A percentile compares a stretch with the other conserved stretches of the same genome.
phyloP scores from a whole-genome alignment of 2,797 vertebrate genomes.

The Pseudomugil gertrudae region DNA sequence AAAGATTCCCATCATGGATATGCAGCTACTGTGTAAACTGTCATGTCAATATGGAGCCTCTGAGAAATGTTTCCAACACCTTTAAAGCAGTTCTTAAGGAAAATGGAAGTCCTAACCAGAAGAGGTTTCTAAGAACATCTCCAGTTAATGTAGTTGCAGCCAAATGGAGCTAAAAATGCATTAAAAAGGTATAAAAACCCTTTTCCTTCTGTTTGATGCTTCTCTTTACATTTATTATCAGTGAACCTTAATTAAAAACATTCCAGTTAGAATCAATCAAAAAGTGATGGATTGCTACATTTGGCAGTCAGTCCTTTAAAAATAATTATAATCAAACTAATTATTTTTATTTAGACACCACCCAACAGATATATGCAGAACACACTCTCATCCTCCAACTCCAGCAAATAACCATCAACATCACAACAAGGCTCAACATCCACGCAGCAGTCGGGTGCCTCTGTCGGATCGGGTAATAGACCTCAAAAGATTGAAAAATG shows the following conservation, averaged over 20 bases:
- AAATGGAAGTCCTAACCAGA: too few relatives aligned
- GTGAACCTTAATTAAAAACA: neutral
- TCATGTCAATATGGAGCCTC: too few relatives aligned
- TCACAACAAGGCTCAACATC: constrained; percentile 5
- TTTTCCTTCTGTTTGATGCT: neutral
- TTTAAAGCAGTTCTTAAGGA: too few relatives aligned
- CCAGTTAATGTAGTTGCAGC: too few relatives aligned
- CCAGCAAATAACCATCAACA: constrained; percentile 10
- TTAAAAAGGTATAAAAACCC: too few relatives aligned
- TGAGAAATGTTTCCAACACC: too few relatives aligned
- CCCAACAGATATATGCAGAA: too few relatives aligned
- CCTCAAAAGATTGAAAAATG: constrained; percentile 49
- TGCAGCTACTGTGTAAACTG: too few relatives aligned
- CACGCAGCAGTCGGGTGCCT: constrained; percentile 21
- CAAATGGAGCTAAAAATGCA: too few relatives aligned
- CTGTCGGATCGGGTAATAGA: constrained; percentile 36
- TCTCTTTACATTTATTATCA: neutral
- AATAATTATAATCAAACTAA: neutral
- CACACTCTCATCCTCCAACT: neutral
- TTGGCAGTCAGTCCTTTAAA: neutral
- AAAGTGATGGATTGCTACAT: neutral
- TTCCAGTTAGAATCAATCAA: neutral
- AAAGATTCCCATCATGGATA: too few relatives aligned
- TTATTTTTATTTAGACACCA: neutral
- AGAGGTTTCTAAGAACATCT: too few relatives aligned